A percentile compares a stretch with the other conserved stretches of the same genome.
Conservation (phyloP, 2,113 vertebrate genomes). For the Catharus fuscescens region DNA sequence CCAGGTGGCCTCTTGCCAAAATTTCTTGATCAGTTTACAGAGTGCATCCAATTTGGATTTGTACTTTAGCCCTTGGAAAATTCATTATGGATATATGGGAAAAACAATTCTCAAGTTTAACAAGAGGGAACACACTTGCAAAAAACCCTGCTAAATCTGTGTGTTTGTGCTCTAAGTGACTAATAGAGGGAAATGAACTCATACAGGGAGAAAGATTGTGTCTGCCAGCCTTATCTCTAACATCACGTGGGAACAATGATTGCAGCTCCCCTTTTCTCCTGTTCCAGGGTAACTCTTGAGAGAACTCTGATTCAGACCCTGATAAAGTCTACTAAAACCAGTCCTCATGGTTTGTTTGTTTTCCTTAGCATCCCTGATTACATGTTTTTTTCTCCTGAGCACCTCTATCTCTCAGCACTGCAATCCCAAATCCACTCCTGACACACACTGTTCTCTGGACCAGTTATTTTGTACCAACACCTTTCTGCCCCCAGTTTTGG, state of each 20-base stretch:
- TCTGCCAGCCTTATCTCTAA: not conserved
- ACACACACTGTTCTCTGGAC: not conserved
- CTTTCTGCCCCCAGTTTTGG: not conserved
- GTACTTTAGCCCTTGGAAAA: slow-evolving; percentile 44
- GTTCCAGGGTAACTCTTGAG: not conserved
- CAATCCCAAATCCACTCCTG: not conserved
- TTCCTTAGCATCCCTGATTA: not conserved
- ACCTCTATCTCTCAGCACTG: not conserved
- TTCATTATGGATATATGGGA: slow-evolving; percentile 29
- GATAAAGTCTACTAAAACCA: not conserved
- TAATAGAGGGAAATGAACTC: slow-evolving; percentile 1
- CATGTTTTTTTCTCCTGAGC: not conserved
- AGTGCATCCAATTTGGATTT: slow-evolving; percentile 59
- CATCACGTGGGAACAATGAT: not conserved
- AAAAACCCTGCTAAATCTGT: not conserved
- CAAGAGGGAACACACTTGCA: slow-evolving; percentile 1
- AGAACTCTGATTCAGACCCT: slow-evolving; percentile 4
- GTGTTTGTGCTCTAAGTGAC: slow-evolving; percentile 35
- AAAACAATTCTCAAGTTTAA: slow-evolving; percentile 59
- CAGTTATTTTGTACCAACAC: not conserved
- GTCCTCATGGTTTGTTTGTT: not conserved
- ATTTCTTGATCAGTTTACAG: slow-evolving; percentile 45
- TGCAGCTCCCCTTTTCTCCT: not conserved
- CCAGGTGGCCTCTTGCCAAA: slow-evolving; percentile 54
- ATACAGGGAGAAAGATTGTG: not conserved